phyloP scores from a whole-genome alignment of 2,797 vertebrate genomes.

The Eulemur rubriventer region DNA sequence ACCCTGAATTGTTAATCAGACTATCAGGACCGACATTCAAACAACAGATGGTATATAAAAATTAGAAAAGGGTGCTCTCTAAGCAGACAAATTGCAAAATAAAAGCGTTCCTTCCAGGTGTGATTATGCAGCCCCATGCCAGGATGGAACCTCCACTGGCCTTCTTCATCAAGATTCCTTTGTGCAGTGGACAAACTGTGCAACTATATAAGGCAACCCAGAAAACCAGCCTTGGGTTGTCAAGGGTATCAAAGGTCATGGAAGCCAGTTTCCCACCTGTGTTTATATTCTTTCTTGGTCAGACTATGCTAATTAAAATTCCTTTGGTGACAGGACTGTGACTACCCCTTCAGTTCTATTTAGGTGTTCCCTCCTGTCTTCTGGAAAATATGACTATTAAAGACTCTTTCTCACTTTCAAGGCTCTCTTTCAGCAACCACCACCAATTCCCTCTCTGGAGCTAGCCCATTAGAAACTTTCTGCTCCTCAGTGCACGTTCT shows the following conservation, averaged over 20 bases:
- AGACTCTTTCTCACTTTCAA: background rate
- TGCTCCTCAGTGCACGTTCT: background rate
- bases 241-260: background rate
- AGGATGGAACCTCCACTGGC: background rate
- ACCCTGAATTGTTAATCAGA: background rate
- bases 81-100: background rate
- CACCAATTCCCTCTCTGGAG: background rate
- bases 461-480: background rate
- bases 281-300: background rate
- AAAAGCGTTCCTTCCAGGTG: background rate
- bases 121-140: background rate
- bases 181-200: background rate
- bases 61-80: background rate
- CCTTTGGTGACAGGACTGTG: background rate
- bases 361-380: background rate
- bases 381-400: background rate
- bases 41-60: background rate
- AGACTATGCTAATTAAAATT: background rate
- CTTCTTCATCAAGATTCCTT: background rate
- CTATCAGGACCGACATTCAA: background rate
- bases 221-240: background rate
- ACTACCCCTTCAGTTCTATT: background rate
- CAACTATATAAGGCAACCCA: background rate
- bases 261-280: background rate
- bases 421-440: background rate